Percentiles rank a stretch among this genome's conserved stretches.
Evolutionary conservation across 2,888 invertebrate genomes (phyloP).

Genomic region (Mythimna ferrago): DNA sequence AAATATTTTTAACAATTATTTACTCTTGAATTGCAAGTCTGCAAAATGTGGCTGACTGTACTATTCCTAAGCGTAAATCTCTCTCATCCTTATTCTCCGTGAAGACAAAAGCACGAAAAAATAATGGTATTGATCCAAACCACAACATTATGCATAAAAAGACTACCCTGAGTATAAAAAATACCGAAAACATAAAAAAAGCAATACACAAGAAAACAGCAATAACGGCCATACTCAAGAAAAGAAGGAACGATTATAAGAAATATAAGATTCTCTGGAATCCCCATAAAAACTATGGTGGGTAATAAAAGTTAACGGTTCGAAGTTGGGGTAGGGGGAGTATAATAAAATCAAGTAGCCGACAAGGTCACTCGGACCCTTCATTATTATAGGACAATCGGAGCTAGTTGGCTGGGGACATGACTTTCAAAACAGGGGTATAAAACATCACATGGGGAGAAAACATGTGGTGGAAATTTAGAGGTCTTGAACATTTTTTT

Average conservation of each 20-base stretch:
- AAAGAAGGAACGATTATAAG: slow-evolving; percentile 44
- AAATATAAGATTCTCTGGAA: slow-evolving; percentile 42
- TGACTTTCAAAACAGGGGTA: slow-evolving; percentile 39
- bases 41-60: too few relatives aligned
- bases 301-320: slow-evolving; percentile 64
- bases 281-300: slow-evolving; percentile 57
- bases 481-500: background rate
- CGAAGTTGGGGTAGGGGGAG: slow-evolving; percentile 52
- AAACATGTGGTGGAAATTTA: background rate
- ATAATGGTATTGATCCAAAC: background rate
- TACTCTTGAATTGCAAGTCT: too few relatives aligned
- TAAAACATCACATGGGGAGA: slow-evolving; percentile 2
- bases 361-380: slow-evolving; percentile 59
- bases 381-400: slow-evolving; percentile 54
- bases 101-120: background rate
- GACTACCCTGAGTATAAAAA: background rate
- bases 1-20: too few relatives aligned
- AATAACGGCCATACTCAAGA: slow-evolving; percentile 36
- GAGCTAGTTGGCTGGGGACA: slow-evolving; percentile 46
- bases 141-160: too few relatives aligned
- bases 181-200: slow-evolving; percentile 3
- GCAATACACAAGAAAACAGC: slow-evolving; percentile 33
- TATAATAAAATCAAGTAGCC: slow-evolving; percentile 61
- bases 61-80: too few relatives aligned
- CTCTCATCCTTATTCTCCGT: background rate